Percentiles rank a stretch among this genome's conserved stretches.
Evolutionary conservation across 2,797 vertebrate species (phyloP).

Genomic region (Aldrovandia affinis): DNA sequence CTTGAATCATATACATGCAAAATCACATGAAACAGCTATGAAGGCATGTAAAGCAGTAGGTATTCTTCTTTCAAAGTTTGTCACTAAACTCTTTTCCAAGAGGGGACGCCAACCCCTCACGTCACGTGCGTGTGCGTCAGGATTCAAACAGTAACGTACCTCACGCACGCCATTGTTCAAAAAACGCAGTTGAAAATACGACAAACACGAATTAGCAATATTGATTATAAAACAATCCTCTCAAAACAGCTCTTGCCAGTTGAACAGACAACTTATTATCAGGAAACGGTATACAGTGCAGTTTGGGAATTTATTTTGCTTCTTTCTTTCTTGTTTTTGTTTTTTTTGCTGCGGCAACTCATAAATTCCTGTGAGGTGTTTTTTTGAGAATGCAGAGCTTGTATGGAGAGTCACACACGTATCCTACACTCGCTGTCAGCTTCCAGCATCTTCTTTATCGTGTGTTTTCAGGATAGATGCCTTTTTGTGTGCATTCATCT

Average conservation of each 20-base stretch:
- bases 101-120: not conserved
- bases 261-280: slow-evolving; percentile 72
- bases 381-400: slow-evolving; percentile 23
- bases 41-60: slow-evolving; percentile 49
- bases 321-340: slow-evolving; percentile 22
- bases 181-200: slow-evolving; percentile 65
- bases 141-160: slow-evolving; percentile 52
- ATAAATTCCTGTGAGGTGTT: slow-evolving; percentile 35
- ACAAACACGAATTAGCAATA: slow-evolving; percentile 72
- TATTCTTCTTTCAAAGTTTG: not conserved
- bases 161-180: slow-evolving; percentile 63
- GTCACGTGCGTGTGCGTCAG: not conserved
- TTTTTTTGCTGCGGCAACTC: slow-evolving; percentile 33
- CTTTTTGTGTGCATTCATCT: slow-evolving; percentile 75
- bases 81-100: not conserved
- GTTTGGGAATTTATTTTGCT: slow-evolving; percentile 67
- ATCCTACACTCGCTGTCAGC: slow-evolving; percentile 66
- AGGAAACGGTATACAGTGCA: slow-evolving; percentile 75
- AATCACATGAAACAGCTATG: slow-evolving; percentile 50
- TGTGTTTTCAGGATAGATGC: slow-evolving; percentile 76
- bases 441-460: slow-evolving; percentile 73
- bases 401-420: slow-evolving; percentile 25
- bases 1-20: no score
- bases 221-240: slow-evolving; percentile 65
- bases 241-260: slow-evolving; percentile 60